Evolutionary conservation across 92 coral and sea anemone genomes (phyloP).

Genomic region (Epizoanthus scotinus): DNA sequence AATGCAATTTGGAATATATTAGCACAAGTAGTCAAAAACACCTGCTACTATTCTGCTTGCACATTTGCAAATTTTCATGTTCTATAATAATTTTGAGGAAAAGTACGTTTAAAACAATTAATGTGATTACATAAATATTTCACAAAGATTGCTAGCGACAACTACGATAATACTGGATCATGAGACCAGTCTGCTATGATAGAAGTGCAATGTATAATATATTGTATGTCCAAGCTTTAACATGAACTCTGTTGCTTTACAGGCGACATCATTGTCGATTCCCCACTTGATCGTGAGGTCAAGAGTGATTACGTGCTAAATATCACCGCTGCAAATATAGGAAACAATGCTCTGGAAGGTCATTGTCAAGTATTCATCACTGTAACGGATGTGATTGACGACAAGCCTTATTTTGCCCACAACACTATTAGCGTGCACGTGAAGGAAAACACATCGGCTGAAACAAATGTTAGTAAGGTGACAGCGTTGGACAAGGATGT

Average conservation of each 20-base stretch:
- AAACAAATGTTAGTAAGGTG: constrained; percentile 59
- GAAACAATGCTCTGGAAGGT: constrained; percentile 62
- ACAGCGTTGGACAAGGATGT: constrained; percentile 74
- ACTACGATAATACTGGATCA: too few relatives aligned
- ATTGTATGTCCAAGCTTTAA: too few relatives aligned
- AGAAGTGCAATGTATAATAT: too few relatives aligned
- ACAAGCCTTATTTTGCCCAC: constrained; percentile 66
- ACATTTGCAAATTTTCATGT: too few relatives aligned
- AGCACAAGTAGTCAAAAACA: too few relatives aligned
- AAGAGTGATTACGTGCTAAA: constrained; percentile 65
- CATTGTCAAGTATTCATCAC: constrained; percentile 67
- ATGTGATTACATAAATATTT: too few relatives aligned
- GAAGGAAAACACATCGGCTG: constrained; percentile 64
- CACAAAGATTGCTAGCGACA: too few relatives aligned
- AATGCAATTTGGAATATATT: too few relatives aligned
- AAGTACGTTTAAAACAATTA: too few relatives aligned
- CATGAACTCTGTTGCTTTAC: background rate
- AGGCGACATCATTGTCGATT: constrained; percentile 85
- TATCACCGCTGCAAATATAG: constrained; percentile 81
- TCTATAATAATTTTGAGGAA: too few relatives aligned
- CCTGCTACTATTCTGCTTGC: too few relatives aligned
- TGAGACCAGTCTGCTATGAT: too few relatives aligned
- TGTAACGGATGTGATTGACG: constrained; percentile 84
- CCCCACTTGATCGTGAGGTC: constrained; percentile 77
- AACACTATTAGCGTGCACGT: constrained; percentile 49